phyloP scores from a whole-genome alignment of 2,113 vertebrate species.

The Prolemur simus region DNA sequence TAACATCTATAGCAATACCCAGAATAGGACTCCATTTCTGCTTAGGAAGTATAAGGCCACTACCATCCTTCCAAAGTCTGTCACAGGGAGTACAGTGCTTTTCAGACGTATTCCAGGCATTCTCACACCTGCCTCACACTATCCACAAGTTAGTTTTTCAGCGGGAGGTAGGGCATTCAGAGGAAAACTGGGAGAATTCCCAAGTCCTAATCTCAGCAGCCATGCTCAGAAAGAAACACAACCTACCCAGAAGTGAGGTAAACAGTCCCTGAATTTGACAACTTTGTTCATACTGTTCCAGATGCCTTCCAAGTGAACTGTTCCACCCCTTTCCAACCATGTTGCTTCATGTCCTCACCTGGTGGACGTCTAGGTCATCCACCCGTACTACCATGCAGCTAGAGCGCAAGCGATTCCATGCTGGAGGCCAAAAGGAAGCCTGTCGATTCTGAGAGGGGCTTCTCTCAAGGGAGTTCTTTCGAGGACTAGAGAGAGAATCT shows the following conservation, averaged over 20 bases:
- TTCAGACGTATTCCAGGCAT: not conserved
- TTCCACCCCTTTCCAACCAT: not conserved
- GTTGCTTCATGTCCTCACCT: conserved; percentile 82
- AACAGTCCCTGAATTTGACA: not conserved
- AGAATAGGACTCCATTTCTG: not conserved
- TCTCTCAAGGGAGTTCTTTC: conserved; percentile 74
- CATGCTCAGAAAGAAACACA: not conserved
- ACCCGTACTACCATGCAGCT: conserved; percentile 93
- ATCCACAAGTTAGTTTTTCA: not conserved
- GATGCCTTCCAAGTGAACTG: not conserved
- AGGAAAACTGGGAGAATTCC: not conserved
- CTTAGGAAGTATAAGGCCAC: not conserved
- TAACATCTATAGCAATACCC: not conserved
- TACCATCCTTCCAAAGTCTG: not conserved
- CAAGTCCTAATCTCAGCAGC: not conserved
- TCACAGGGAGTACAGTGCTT: not conserved
- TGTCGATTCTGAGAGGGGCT: conserved; percentile 52
- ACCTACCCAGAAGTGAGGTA: not conserved
- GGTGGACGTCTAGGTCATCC: conserved; percentile 96
- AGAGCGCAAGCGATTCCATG: conserved; percentile 93
- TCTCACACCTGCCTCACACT: not conserved
- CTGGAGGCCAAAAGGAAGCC: conserved; percentile 70
- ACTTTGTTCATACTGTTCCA: not conserved
- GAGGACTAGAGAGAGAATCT: conserved; percentile 79
- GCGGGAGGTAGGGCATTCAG: not conserved